These are phyloP conservation scores for Bombyx mandarina DNA, from an alignment of 1,140 invertebrate species.

Conservation along the genomic window DNA sequence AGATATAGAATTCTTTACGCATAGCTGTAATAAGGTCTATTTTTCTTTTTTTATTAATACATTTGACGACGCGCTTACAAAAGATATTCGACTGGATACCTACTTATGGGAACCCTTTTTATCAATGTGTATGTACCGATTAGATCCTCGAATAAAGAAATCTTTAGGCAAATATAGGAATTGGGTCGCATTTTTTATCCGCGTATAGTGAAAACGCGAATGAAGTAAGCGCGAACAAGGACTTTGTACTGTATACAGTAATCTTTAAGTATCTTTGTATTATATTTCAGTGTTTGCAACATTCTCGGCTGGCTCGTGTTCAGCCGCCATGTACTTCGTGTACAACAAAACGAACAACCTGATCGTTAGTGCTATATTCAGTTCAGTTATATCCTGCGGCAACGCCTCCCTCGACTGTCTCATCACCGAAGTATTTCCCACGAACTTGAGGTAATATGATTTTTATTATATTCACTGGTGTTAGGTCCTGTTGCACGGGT, in stretches of 20 bases:
- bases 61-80: too few relatives aligned
- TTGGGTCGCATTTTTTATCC: neutral
- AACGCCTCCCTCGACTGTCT: constrained; percentile 90
- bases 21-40: too few relatives aligned
- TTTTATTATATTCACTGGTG: neutral
- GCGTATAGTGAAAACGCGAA: neutral
- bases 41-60: too few relatives aligned
- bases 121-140: too few relatives aligned
- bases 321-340: constrained; percentile 88
- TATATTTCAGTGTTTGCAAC: constrained; percentile 84
- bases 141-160: too few relatives aligned
- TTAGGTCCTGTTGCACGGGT: neutral
- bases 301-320: constrained; percentile 86
- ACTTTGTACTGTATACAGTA: neutral
- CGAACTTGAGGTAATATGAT: constrained; percentile 77
- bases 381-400: constrained; percentile 89
- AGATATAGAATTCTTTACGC: too few relatives aligned
- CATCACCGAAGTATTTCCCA: constrained; percentile 91
- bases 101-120: too few relatives aligned
- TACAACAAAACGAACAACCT: constrained; percentile 86
- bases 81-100: too few relatives aligned
- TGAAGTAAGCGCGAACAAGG: neutral
- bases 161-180: too few relatives aligned
- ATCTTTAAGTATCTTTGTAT: neutral
- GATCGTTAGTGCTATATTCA: constrained; percentile 87